Conservation (phyloP, 2,888 invertebrate species). For the Abscondita cerata region DNA sequence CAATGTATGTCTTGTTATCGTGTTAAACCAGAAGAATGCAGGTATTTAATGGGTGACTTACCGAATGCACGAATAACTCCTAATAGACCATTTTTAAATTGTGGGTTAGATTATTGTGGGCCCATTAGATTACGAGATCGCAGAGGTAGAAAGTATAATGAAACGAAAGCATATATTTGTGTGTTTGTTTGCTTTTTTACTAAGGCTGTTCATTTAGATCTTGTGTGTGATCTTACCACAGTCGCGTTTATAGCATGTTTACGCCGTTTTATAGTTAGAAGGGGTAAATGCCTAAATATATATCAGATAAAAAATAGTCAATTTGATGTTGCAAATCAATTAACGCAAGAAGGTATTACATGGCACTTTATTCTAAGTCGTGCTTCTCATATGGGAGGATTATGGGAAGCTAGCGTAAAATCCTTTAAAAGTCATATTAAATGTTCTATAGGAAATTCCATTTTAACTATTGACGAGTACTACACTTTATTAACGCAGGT, state of each 20-base stretch:
- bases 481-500: too few relatives aligned
- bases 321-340: neutral
- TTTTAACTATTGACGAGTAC: neutral
- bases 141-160: neutral
- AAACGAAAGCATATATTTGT: neutral
- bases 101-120: neutral
- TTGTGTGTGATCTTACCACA: too few relatives aligned
- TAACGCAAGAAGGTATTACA: neutral
- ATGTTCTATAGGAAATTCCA: neutral
- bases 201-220: neutral
- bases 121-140: neutral
- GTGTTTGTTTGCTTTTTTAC: neutral
- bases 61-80: neutral
- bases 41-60: neutral
- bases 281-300: too few relatives aligned
- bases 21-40: neutral
- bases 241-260: too few relatives aligned
- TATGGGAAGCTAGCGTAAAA: neutral
- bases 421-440: neutral
- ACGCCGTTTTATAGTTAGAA: too few relatives aligned
- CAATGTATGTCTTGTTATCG: too few relatives aligned
- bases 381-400: neutral
- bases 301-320: neutral
- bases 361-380: neutral
- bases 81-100: neutral